These are phyloP conservation scores for Macrosoma leucophasiata DNA, from an alignment of 2,888 invertebrate species.

Conservation along the genomic window DNA sequence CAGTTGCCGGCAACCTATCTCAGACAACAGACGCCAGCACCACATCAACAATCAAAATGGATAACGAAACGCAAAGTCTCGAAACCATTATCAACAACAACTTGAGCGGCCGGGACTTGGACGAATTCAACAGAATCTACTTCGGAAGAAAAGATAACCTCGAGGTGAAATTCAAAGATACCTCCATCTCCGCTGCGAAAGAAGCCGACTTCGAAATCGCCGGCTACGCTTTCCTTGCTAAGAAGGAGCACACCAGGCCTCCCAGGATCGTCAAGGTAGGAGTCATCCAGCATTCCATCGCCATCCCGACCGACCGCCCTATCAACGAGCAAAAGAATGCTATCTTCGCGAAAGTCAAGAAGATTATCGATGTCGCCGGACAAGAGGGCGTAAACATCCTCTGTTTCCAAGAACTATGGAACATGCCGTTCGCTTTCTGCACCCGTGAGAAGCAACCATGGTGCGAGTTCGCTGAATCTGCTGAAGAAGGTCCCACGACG, in stretches of 20 bases:
- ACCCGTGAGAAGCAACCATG: constrained; percentile 97
- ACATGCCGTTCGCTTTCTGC: constrained; percentile 99
- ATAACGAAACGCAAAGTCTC: constrained; percentile 61
- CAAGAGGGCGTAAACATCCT: constrained; percentile 90
- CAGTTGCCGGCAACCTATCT: constrained; percentile 34
- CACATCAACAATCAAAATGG: constrained; percentile 42
- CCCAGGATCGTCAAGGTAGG: constrained; percentile 89
- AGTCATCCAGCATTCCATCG: constrained; percentile 91
- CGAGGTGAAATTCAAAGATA: constrained; percentile 56
- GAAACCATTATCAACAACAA: constrained; percentile 61
- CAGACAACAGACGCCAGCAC: constrained; percentile 25
- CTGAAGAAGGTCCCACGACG: constrained; percentile 91
- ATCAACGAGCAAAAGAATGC: constrained; percentile 87
- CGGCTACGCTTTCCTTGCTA: constrained; percentile 63
- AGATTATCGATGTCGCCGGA: constrained; percentile 89
- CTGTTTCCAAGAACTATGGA: constrained; percentile 98
- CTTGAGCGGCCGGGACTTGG: constrained; percentile 56
- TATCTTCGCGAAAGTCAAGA: constrained; percentile 84
- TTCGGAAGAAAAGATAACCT: constrained; percentile 56
- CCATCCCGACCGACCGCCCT: constrained; percentile 84
- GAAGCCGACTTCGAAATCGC: constrained; percentile 73
- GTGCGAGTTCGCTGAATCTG: constrained; percentile 98
- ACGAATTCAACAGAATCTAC: constrained; percentile 66
- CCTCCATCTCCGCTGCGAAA: constrained; percentile 72
- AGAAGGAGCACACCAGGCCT: constrained; percentile 72